Percentiles rank a stretch among this genome's conserved stretches.
Evolutionary conservation across 2,888 invertebrate species (phyloP).

Genomic region (Apodemia hepburni): DNA sequence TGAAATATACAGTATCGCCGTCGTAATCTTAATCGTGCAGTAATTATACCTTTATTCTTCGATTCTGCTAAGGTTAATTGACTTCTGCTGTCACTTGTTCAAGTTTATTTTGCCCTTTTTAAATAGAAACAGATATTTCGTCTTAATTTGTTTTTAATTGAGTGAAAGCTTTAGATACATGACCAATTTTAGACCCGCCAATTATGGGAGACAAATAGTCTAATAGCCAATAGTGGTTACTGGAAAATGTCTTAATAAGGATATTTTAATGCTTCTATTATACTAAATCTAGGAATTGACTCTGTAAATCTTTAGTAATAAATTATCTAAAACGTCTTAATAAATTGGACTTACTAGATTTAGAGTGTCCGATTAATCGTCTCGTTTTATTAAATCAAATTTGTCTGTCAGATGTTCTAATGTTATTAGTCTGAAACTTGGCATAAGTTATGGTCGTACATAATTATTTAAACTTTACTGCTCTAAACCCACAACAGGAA

Average conservation of each 20-base stretch:
- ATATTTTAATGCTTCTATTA: conserved; percentile 4
- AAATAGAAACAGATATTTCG: neutral
- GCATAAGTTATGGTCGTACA: too few species aligned
- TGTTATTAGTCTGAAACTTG: too few species aligned
- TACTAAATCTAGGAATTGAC: neutral
- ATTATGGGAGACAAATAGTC: conserved; percentile 9
- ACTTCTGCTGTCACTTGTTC: conserved; percentile 10
- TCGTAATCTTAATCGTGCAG: conserved; percentile 7
- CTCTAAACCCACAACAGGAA: too few species aligned
- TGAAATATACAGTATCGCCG: conserved; percentile 32
- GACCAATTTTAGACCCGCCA: neutral
- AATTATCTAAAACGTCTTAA: too few species aligned
- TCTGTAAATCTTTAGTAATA: neutral
- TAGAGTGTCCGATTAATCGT: too few species aligned
- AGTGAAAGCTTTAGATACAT: neutral
- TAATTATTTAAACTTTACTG: too few species aligned
- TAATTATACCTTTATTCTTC: conserved; percentile 12
- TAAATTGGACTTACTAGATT: too few species aligned
- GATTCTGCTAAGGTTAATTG: conserved; percentile 6
- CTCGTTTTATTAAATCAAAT: too few species aligned
- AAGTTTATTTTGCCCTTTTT: conserved; percentile 6
- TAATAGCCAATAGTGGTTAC: neutral
- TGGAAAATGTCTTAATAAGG: neutral
- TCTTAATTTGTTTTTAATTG: conserved; percentile 13
- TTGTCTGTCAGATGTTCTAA: too few species aligned